A percentile compares a stretch with the other conserved stretches of the same genome.
Evolutionary conservation across 1,140 invertebrate genomes (phyloP).

Genomic region (Caenorhabditis brenneri): DNA sequence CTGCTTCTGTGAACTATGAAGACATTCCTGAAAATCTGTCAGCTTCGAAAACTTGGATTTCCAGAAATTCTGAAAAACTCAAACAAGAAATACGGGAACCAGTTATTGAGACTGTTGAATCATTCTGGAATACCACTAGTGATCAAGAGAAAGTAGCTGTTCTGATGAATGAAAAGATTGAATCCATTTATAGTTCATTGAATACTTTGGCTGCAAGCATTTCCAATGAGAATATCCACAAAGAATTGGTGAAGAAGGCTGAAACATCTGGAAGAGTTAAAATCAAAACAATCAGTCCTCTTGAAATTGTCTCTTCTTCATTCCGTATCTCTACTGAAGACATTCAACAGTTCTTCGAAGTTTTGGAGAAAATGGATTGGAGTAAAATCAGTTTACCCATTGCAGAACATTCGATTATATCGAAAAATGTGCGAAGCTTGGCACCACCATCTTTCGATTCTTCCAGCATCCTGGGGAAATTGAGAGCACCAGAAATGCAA

Average conservation of each 20-base stretch:
- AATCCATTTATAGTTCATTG: not conserved
- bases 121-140: not conserved
- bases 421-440: not conserved
- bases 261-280: not conserved
- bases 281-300: not conserved
- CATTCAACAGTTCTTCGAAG: not conserved
- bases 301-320: not conserved
- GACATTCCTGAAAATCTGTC: not conserved
- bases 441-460: not conserved
- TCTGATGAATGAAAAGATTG: constrained; percentile 11
- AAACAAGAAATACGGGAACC: not conserved
- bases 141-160: constrained; percentile 7
- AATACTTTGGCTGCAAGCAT: not conserved
- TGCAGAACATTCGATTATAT: not conserved
- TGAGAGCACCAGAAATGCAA: constrained; percentile 1
- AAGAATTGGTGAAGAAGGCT: not conserved
- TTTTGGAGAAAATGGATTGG: constrained; percentile 17
- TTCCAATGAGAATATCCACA: not conserved
- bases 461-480: not conserved
- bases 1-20: not conserved
- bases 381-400: constrained; percentile 21
- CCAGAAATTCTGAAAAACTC: not conserved
- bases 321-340: not conserved
- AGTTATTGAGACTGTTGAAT: not conserved
- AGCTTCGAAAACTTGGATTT: not conserved